These are phyloP conservation scores for Cariama cristata DNA, from an alignment of 2,113 vertebrate genomes.

Conservation along the genomic window DNA sequence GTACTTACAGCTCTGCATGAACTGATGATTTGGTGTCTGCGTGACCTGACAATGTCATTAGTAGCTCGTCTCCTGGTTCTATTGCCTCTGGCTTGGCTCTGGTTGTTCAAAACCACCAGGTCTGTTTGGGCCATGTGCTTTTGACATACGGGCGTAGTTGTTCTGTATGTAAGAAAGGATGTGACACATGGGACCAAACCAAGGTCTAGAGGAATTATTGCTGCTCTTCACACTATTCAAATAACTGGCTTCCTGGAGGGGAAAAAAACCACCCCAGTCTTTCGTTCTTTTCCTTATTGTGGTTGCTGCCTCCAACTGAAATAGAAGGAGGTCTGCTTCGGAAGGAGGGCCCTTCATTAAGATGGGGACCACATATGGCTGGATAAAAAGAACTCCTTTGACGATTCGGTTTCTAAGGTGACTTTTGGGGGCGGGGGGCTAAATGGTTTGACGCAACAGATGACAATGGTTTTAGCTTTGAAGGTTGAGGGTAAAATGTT, in stretches of 20 bases:
- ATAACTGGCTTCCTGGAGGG: not conserved
- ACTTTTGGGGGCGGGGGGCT: not conserved
- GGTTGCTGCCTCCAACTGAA: not conserved
- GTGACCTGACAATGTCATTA: not conserved
- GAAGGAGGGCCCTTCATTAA: not conserved
- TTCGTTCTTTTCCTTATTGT: not conserved
- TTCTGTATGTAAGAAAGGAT: not conserved
- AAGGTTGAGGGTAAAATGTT: not conserved
- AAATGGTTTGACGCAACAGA: not conserved
- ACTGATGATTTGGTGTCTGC: not conserved
- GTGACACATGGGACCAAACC: not conserved
- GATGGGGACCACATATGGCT: not conserved
- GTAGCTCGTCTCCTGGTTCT: not conserved
- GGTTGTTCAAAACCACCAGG: fast-evolving
- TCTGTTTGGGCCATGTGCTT: not conserved
- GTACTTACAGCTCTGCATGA: not conserved
- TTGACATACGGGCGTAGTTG: not conserved
- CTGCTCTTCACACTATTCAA: not conserved
- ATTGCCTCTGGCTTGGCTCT: not conserved
- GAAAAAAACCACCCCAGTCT: not conserved
- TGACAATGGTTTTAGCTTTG: not conserved
- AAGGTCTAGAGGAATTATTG: not conserved
- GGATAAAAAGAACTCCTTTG: not conserved
- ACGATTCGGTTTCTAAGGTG: not conserved
- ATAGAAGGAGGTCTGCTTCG: not conserved